phyloP scores from a whole-genome alignment of 2,888 invertebrate genomes.

The Thecocarcelia acutangulata region DNA sequence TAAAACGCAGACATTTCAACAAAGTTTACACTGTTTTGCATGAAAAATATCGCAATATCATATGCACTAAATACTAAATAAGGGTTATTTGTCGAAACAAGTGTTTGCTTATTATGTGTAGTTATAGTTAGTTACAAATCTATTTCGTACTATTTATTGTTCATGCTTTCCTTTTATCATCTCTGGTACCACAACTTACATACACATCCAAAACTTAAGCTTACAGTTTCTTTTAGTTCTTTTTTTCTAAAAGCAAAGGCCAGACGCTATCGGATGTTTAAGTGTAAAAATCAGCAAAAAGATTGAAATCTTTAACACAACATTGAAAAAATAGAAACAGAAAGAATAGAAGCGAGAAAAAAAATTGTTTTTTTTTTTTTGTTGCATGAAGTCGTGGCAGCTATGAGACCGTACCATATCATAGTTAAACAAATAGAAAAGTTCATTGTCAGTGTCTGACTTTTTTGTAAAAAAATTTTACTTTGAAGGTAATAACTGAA shows the following conservation, averaged over 20 bases:
- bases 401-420: constrained; percentile 18
- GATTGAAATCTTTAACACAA: constrained; percentile 57
- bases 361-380: not conserved
- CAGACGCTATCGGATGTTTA: constrained; percentile 37
- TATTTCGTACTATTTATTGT: not conserved
- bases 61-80: too few species aligned
- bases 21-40: too few species aligned
- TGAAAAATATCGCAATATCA: too few species aligned
- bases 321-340: constrained; percentile 16
- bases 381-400: constrained; percentile 21
- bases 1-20: too few species aligned
- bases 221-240: constrained; percentile 10
- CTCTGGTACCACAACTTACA: not conserved
- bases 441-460: constrained; percentile 58
- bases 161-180: not conserved
- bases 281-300: constrained; percentile 63
- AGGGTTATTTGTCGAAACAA: too few species aligned
- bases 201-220: constrained; percentile 4
- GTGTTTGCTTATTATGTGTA: too few species aligned
- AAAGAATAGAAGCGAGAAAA: constrained; percentile 31
- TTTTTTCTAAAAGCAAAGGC: constrained; percentile 1
- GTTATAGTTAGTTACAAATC: not conserved
- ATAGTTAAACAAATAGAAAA: constrained; percentile 42
- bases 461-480: constrained; percentile 14
- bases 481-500: constrained; percentile 34